Evolutionary conservation across 1,140 invertebrate species (phyloP).

Genomic region (Riptortus pedestris): DNA sequence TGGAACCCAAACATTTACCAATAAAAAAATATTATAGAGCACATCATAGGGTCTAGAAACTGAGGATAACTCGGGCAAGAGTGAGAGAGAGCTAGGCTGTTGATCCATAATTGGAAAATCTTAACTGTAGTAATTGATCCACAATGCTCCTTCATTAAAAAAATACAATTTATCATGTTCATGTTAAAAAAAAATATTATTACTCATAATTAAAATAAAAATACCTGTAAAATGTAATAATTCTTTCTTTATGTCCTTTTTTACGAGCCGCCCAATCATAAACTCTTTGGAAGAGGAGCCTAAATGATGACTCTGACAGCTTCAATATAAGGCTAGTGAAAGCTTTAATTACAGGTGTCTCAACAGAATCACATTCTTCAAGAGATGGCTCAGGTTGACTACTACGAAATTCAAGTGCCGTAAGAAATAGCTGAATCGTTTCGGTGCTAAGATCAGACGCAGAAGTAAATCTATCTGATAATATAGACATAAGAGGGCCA

Average conservation of each 20-base stretch:
- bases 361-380: constrained; percentile 42
- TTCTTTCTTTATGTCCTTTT: constrained; percentile 43
- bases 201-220: neutral
- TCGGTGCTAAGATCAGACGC: constrained; percentile 54
- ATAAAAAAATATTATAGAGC: too few species aligned
- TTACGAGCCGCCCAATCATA: constrained; percentile 69
- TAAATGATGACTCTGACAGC: constrained; percentile 75
- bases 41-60: too few species aligned
- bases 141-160: too few species aligned
- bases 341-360: constrained; percentile 61
- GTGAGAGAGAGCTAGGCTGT: too few species aligned
- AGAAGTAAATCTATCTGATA: constrained; percentile 55
- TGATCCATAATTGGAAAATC: too few species aligned
- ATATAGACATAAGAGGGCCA: constrained; percentile 57
- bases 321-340: constrained; percentile 70
- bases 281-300: constrained; percentile 74
- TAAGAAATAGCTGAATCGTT: constrained; percentile 62
- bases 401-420: constrained; percentile 58
- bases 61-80: too few species aligned
- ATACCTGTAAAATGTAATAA: constrained; percentile 64
- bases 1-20: too few species aligned
- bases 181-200: neutral
- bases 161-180: too few species aligned
- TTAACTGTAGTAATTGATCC: too few species aligned
- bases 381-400: constrained; percentile 30